Percentiles rank a stretch among this genome's conserved stretches.
Conservation (phyloP, 2,888 invertebrate genomes). For the Tipula unca region DNA sequence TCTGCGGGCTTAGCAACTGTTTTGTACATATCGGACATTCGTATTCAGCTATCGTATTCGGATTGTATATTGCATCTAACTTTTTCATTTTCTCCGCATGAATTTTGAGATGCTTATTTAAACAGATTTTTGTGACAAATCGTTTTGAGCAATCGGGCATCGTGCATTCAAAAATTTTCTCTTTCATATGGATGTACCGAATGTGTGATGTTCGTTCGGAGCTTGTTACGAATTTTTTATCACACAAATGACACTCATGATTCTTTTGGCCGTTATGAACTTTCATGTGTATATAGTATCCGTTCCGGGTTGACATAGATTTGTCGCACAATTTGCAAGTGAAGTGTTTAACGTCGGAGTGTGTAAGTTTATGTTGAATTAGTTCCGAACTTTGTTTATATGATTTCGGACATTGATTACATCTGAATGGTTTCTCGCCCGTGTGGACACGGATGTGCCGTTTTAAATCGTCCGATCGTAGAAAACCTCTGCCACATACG, state of each 20-base stretch:
- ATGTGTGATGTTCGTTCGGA: constrained; percentile 28
- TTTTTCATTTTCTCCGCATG: neutral
- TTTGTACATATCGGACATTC: neutral
- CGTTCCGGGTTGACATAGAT: constrained; percentile 28
- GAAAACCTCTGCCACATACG: constrained; percentile 29
- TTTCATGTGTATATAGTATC: constrained; percentile 29
- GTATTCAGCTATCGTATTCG: neutral
- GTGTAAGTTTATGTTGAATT: constrained; percentile 28
- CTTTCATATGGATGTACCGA: constrained; percentile 27
- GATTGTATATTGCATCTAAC: no score
- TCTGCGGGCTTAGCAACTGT: neutral
- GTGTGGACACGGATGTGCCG: constrained; percentile 32
- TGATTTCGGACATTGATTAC: neutral
- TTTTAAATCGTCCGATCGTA: constrained; percentile 29
- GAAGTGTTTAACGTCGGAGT: constrained; percentile 27
- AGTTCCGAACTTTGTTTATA: constrained; percentile 23
- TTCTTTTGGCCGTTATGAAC: constrained; percentile 28
- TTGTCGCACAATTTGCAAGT: constrained; percentile 29
- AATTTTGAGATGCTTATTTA: constrained; percentile 25
- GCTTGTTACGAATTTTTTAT: constrained; percentile 28
- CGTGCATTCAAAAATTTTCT: constrained; percentile 26
- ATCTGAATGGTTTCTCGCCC: constrained; percentile 26
- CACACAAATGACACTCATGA: constrained; percentile 27
- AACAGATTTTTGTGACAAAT: constrained; percentile 27
- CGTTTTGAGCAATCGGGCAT: constrained; percentile 26